Evolutionary conservation across 2,888 invertebrate species (phyloP).

Genomic region (Bombyx huttoni): DNA sequence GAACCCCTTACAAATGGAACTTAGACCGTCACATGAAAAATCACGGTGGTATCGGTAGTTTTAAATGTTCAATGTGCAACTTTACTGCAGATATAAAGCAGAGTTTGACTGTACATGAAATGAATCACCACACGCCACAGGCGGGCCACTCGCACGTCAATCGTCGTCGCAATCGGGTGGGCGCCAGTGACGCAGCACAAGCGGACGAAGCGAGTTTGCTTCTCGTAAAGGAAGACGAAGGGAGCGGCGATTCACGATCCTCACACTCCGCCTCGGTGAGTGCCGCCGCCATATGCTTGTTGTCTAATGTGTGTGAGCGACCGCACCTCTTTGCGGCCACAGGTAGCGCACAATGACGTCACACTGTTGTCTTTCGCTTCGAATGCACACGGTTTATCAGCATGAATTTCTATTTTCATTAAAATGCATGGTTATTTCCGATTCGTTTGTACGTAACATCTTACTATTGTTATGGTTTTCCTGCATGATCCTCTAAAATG

Average conservation of each 20-base stretch:
- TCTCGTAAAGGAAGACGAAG: constrained; percentile 60
- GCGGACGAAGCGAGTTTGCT: constrained; percentile 32
- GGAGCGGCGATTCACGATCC: constrained; percentile 63
- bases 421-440: constrained; percentile 4
- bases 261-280: constrained; percentile 60
- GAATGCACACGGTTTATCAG: constrained; percentile 28
- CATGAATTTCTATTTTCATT: not conserved
- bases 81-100: constrained; percentile 94
- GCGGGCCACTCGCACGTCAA: constrained; percentile 76
- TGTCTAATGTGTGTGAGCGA: constrained; percentile 17
- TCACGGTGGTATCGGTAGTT: constrained; percentile 88
- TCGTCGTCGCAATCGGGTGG: constrained; percentile 81
- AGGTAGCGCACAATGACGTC: constrained; percentile 37
- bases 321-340: constrained; percentile 26
- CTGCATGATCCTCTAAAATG: not conserved
- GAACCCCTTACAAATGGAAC: constrained; percentile 94
- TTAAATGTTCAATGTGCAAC: constrained; percentile 89
- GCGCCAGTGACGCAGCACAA: constrained; percentile 75
- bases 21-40: constrained; percentile 94
- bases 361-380: constrained; percentile 28
- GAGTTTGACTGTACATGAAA: constrained; percentile 91
- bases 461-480: not conserved
- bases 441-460: constrained; percentile 9
- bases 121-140: constrained; percentile 90
- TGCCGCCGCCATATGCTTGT: constrained; percentile 19